These are phyloP conservation scores for Leptestheria dahalacensis DNA, from an alignment of 1,140 invertebrate genomes.

Conservation along the genomic window DNA sequence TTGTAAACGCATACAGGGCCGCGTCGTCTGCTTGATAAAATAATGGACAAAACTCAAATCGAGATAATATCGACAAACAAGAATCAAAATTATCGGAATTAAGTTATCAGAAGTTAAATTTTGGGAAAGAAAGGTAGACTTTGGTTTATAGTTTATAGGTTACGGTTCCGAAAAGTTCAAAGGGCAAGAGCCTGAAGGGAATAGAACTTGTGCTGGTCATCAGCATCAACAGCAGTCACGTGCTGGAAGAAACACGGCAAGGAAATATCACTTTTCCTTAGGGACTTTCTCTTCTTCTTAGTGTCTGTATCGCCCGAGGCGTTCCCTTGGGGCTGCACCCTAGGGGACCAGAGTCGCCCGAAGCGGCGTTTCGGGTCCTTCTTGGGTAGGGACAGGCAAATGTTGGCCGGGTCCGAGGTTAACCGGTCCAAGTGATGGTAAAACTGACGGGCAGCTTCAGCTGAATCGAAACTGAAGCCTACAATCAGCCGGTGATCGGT, in stretches of 20 bases:
- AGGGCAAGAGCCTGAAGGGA: constrained; percentile 45
- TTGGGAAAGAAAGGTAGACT: no score
- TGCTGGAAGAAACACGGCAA: constrained; percentile 76
- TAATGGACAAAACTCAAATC: no score
- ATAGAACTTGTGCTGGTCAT: constrained; percentile 47
- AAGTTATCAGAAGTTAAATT: no score
- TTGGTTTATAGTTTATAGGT: no score
- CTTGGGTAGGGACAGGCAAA: constrained; percentile 51
- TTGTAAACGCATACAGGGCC: no score
- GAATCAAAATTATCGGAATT: no score
- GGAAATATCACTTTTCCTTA: constrained; percentile 63
- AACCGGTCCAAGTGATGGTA: constrained; percentile 48
- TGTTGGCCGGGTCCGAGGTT: constrained; percentile 62
- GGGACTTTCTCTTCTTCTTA: constrained; percentile 22
- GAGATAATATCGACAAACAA: no score
- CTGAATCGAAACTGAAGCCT: constrained; percentile 60
- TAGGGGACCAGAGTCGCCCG: background rate
- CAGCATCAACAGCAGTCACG: constrained; percentile 57
- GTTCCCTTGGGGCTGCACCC: background rate
- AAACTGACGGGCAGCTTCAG: constrained; percentile 53
- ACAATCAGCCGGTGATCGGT: constrained; percentile 45
- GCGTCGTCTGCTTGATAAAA: no score
- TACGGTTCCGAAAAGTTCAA: no score
- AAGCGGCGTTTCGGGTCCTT: constrained; percentile 30
- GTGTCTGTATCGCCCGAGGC: constrained; percentile 4